Conservation (phyloP, 2,888 invertebrate species). For the Tanypteryx hageni region DNA sequence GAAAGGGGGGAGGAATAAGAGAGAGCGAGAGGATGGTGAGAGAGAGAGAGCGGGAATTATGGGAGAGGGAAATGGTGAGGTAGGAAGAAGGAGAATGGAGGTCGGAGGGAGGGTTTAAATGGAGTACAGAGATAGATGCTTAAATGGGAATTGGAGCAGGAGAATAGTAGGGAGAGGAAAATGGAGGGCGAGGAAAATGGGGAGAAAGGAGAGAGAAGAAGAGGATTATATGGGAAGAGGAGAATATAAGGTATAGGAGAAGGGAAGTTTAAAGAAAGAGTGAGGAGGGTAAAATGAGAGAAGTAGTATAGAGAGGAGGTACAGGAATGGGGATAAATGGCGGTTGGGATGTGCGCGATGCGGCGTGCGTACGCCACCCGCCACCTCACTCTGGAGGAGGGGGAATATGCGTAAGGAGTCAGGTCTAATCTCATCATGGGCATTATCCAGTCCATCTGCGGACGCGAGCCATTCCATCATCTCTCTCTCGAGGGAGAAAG, state of each 20-base stretch:
- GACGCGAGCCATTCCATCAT: constrained; percentile 53
- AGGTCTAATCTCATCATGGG: constrained; percentile 18
- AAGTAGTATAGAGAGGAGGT: background rate
- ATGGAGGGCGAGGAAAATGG: background rate
- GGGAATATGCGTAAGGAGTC: background rate
- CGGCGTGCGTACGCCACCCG: background rate
- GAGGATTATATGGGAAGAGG: background rate
- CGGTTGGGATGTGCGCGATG: background rate
- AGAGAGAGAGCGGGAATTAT: background rate
- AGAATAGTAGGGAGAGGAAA: background rate
- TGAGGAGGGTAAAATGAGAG: background rate
- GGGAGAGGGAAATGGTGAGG: background rate
- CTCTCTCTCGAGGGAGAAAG: background rate
- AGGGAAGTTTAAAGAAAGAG: background rate
- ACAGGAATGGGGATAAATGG: too few species aligned
- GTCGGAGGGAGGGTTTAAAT: too few species aligned
- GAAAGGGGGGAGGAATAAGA: background rate
- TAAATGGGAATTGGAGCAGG: background rate
- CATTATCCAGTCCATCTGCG: constrained; percentile 49
- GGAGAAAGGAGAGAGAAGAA: background rate
- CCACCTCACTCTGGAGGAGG: background rate
- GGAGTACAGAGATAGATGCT: too few species aligned
- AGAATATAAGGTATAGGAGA: background rate
- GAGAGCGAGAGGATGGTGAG: background rate
- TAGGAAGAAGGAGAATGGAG: background rate